Percentiles rank a stretch among this genome's conserved stretches.
phyloP scores from a whole-genome alignment of 2,888 invertebrate species.

The Lepidochrysops patricia region DNA sequence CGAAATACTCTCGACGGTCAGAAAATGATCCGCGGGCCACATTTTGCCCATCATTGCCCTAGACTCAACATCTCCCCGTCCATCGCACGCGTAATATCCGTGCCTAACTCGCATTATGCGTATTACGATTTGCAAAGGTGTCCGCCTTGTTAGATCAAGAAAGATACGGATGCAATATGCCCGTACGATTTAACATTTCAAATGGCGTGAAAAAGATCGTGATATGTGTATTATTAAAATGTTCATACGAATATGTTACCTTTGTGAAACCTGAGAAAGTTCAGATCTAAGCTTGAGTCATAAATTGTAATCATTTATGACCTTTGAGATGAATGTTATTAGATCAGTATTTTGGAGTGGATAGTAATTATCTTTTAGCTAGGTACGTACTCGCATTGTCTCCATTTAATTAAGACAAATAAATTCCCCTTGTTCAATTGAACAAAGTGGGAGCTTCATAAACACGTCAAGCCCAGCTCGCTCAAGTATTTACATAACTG shows the following conservation, averaged over 20 bases:
- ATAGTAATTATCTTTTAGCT: too few species aligned
- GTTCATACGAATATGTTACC: not conserved
- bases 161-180: constrained; percentile 13
- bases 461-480: not conserved
- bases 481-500: not conserved
- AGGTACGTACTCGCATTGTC: too few species aligned
- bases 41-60: too few species aligned
- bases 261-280: not conserved
- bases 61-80: constrained; percentile 34
- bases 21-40: too few species aligned
- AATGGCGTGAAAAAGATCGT: not conserved
- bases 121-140: constrained; percentile 16
- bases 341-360: too few species aligned
- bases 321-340: too few species aligned
- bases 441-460: not conserved
- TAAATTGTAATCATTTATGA: too few species aligned
- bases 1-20: too few species aligned
- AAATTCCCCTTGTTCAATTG: too few species aligned
- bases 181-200: constrained; percentile 6
- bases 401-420: too few species aligned
- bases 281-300: too few species aligned
- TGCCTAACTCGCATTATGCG: constrained; percentile 15
- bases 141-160: constrained; percentile 13
- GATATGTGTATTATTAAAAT: not conserved
- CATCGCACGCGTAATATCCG: constrained; percentile 19